Conservation (phyloP, 1,140 invertebrate genomes). For the Brachionus manjavacas region DNA sequence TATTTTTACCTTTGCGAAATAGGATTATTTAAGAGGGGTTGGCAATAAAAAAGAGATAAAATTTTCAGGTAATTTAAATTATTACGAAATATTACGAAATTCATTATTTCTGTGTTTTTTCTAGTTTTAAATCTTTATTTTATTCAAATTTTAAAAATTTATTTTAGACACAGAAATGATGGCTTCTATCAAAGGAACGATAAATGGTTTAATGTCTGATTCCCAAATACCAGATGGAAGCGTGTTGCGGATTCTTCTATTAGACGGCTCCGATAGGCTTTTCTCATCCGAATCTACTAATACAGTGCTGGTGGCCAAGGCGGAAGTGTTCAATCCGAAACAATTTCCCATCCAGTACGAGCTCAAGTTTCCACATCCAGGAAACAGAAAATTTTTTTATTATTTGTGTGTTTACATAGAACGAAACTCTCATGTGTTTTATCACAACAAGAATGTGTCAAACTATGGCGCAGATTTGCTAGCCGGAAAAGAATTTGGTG, state of each 20-base stretch:
- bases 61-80: background rate
- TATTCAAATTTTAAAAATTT: background rate
- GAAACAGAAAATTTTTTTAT: background rate
- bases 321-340: background rate
- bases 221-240: background rate
- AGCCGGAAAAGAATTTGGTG: background rate
- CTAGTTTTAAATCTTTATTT: background rate
- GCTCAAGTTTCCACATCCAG: background rate
- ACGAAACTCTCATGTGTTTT: background rate
- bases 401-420: slow-evolving; percentile 12
- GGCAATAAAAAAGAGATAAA: background rate
- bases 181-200: background rate
- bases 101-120: background rate
- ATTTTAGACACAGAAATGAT: background rate
- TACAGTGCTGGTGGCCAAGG: background rate
- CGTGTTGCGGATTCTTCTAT: background rate
- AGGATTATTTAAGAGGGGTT: background rate
- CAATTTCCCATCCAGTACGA: slow-evolving; percentile 1
- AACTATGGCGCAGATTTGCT: background rate
- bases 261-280: background rate
- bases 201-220: background rate
- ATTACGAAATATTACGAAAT: background rate
- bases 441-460: slow-evolving; percentile 11
- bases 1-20: background rate
- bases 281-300: background rate